Percentiles rank a stretch among this genome's conserved stretches.
These are phyloP conservation scores for Smittia sp. DNA, from an alignment of 2,888 invertebrate genomes.

Conservation along the genomic window DNA sequence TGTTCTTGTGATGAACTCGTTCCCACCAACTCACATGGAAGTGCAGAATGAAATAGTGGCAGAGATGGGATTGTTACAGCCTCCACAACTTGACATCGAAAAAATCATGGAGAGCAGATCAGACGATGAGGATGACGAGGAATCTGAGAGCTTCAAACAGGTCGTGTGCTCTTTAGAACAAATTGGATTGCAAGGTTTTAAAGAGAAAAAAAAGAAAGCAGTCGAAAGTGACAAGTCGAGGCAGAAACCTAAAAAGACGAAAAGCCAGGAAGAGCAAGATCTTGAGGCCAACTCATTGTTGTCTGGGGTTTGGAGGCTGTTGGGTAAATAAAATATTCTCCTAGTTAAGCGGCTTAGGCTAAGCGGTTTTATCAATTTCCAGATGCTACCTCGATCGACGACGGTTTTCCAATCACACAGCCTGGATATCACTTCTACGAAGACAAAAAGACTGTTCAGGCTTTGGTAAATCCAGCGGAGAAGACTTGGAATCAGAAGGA, in stretches of 20 bases:
- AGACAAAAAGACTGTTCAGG: constrained; percentile 21
- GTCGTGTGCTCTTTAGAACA: neutral
- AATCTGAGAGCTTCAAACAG: neutral
- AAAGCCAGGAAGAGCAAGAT: neutral
- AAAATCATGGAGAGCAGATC: constrained; percentile 6
- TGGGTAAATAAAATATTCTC: neutral
- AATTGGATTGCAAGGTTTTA: neutral
- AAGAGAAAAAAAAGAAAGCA: constrained; percentile 20
- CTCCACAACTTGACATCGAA: constrained; percentile 18
- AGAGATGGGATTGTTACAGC: neutral
- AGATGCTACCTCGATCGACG: constrained; percentile 26
- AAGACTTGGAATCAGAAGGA: constrained; percentile 32
- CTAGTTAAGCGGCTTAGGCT: too few relatives aligned
- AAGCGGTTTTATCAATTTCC: too few relatives aligned
- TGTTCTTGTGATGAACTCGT: constrained; percentile 28
- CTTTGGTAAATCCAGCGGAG: constrained; percentile 18
- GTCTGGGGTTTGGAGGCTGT: constrained; percentile 32
- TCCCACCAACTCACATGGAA: constrained; percentile 20
- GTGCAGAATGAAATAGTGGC: constrained; percentile 10
- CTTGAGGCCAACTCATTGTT: constrained; percentile 25
- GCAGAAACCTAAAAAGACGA: neutral
- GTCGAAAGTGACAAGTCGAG: constrained; percentile 2
- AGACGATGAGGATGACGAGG: neutral
- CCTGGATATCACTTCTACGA: constrained; percentile 30
- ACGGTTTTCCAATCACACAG: constrained; percentile 31